phyloP scores from a whole-genome alignment of 2,797 vertebrate species.

The Enteromius viviparus region DNA sequence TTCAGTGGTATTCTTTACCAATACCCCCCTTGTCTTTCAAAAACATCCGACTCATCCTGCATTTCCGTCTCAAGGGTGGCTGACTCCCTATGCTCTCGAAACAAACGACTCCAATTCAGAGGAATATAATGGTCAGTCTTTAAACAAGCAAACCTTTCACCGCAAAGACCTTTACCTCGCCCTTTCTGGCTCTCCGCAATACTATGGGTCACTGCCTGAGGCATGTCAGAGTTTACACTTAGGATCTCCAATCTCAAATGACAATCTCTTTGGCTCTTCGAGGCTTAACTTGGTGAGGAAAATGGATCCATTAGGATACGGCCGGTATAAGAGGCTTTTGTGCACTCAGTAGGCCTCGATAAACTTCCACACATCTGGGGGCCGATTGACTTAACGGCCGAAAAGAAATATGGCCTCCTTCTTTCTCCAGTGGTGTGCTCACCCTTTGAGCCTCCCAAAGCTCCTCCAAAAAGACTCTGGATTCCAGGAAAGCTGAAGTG shows the following conservation, averaged over 20 bases:
- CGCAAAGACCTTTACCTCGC: constrained; percentile 47
- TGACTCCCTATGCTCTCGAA: constrained; percentile 38
- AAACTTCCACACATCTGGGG: constrained; percentile 58
- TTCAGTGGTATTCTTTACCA: neutral
- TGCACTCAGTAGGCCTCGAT: constrained; percentile 55
- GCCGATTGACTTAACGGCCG: constrained; percentile 68
- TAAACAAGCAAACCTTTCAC: constrained; percentile 54
- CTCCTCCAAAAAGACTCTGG: constrained; percentile 50
- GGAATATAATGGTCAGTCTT: constrained; percentile 51
- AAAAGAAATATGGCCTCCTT: constrained; percentile 70
- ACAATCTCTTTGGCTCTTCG: constrained; percentile 41
- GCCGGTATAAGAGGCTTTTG: constrained; percentile 34
- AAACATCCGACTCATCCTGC: constrained; percentile 32
- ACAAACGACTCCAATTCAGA: constrained; percentile 43
- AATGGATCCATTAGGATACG: constrained; percentile 44
- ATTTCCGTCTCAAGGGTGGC: constrained; percentile 44
- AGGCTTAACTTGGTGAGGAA: constrained; percentile 27
- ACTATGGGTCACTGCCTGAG: constrained; percentile 58
- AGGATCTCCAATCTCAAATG: constrained; percentile 46
- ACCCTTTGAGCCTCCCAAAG: constrained; percentile 59
- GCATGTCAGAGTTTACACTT: constrained; percentile 51
- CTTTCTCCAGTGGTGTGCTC: constrained; percentile 63
- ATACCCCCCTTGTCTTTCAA: constrained; percentile 17
- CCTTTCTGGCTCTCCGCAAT: constrained; percentile 39
- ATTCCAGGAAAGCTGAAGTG: constrained; percentile 76